Evolutionary conservation across 2,888 invertebrate species (phyloP).

Genomic region (Unio pictorum): DNA sequence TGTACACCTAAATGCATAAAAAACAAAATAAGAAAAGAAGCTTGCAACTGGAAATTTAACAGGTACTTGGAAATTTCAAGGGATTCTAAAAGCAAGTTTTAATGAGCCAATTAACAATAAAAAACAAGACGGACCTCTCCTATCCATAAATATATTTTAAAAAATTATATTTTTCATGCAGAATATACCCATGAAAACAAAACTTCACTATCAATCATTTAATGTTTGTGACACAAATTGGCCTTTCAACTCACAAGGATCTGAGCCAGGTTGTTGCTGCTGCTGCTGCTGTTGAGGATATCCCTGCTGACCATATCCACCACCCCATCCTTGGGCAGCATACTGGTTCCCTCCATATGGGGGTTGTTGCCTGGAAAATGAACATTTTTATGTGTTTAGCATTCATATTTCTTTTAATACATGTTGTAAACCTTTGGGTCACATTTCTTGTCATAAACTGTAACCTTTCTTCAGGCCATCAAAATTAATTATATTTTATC

Average conservation of each 20-base stretch:
- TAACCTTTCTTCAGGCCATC: no score
- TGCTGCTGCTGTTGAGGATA: slow-evolving; percentile 39
- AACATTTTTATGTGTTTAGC: not conserved
- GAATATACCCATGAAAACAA: not conserved
- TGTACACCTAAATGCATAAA: no score
- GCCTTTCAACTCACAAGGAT: slow-evolving; percentile 32
- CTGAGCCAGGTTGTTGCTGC: slow-evolving; percentile 28
- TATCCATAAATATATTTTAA: not conserved
- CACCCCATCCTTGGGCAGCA: slow-evolving; percentile 33
- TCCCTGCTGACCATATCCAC: slow-evolving; percentile 37
- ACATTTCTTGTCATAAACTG: no score
- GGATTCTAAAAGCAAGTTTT: no score
- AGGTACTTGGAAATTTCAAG: no score
- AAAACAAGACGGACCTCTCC: no score
- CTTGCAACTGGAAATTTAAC: no score
- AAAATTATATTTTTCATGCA: not conserved
- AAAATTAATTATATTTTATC: no score
- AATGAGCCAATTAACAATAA: no score
- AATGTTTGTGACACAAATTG: no score
- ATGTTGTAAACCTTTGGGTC: not conserved
- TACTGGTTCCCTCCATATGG: slow-evolving; percentile 32
- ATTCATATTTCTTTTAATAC: not conserved
- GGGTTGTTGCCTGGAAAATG: slow-evolving; percentile 35
- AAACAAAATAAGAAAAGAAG: no score
- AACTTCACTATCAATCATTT: no score